Evolutionary conservation across 2,113 vertebrate genomes (phyloP), one percentile per base, ranked within the genome.

Genomic region (Solenodon paradoxus): DNA sequence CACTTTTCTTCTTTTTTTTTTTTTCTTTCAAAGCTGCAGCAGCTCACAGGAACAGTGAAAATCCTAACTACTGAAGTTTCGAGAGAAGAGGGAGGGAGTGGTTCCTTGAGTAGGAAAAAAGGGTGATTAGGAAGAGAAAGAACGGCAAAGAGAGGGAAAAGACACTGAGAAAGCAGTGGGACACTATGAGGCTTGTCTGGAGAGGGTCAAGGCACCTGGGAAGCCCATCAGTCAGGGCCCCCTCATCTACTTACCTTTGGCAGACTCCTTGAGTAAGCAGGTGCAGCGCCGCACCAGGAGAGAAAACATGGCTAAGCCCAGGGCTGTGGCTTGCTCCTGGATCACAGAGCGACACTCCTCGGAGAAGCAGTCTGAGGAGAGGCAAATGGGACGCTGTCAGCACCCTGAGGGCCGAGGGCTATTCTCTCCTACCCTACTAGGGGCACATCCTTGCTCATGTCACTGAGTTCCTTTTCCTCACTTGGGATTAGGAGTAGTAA

Each of bases 281-380:
- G 99, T 99, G 98, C 99, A 99, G 94, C 99, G 99, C 95, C 98
- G 98, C 79, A 99, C 99, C 95, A 99, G 97, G 7, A 99, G 98
- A 0, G 99, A 98, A 95, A 99, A 99, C 99, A 99, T 99, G 95
- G 99, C 98, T 71, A 99, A 98, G 28, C 99, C 99, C 90, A 99
- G 97, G 49, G 98, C 98, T 0, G 99, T 99, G 96, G 99, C 99
- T 97, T 99, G 99, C 53, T 99, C 99, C 96, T 99, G 99, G 95
- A 99, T 98, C 89, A 99, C 98, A 0, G 99, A 99, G 71, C 99
- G 99, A 40, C 98, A 99, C 89, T 98, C 98, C 26, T 99, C 99
- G 1, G 96, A 97, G 92, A 98, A 91, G 79, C 97, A 98, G 55
- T 98, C 98, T 98, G 92, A 77, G 81, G 66, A 97, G 64, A 95